These are phyloP conservation scores for Rafetus swinhoei DNA, from an alignment of 2,113 vertebrate species.

Conservation along the genomic window DNA sequence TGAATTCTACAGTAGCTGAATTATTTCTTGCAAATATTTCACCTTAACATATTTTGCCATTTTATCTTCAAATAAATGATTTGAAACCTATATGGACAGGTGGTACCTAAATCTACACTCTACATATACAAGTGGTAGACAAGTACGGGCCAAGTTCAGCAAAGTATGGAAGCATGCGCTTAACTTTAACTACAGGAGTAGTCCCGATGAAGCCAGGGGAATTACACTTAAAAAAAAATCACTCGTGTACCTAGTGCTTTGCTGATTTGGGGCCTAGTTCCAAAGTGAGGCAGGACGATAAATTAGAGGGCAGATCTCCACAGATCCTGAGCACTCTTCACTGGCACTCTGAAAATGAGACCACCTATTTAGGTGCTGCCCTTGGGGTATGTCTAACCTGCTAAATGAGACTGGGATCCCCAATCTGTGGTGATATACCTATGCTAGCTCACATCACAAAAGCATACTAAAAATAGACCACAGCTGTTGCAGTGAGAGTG, in stretches of 20 bases:
- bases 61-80: background rate
- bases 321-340: background rate
- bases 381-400: background rate
- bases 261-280: background rate
- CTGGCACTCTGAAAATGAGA: background rate
- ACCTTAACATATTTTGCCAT: background rate
- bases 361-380: background rate
- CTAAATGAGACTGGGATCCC: background rate
- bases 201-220: background rate
- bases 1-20: background rate
- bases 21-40: background rate
- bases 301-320: background rate
- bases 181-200: background rate
- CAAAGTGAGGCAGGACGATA: constrained; percentile 7
- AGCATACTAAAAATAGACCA: background rate
- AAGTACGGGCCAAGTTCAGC: constrained; percentile 3
- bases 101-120: background rate
- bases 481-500: background rate
- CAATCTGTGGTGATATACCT: background rate
- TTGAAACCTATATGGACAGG: background rate
- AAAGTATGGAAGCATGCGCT: background rate
- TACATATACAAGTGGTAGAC: background rate
- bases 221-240: accelerated
- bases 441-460: background rate
- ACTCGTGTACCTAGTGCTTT: accelerated